phyloP scores from a whole-genome alignment of 2,113 vertebrate species.

The Bambusicola thoracicus region DNA sequence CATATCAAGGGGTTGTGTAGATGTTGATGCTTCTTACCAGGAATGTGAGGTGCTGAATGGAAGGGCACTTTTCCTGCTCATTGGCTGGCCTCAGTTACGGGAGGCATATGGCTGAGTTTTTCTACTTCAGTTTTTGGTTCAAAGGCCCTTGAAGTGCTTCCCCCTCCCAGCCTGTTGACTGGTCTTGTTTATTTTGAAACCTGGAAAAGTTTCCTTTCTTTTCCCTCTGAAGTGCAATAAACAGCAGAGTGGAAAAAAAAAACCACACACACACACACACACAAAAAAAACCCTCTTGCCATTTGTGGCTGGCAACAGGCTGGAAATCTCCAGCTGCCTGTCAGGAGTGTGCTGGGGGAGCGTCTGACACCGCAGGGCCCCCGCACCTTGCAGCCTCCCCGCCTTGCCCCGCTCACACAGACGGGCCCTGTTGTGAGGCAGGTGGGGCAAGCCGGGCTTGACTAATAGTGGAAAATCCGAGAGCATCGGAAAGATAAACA shows the following conservation, averaged over 20 bases:
- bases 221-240: constrained; percentile 26
- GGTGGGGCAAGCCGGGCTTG: constrained; percentile 64
- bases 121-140: constrained; percentile 14
- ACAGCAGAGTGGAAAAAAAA: neutral
- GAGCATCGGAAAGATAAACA: constrained; percentile 81
- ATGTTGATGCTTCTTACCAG: constrained; percentile 30
- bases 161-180: neutral
- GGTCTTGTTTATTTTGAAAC: constrained; percentile 59
- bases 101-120: neutral
- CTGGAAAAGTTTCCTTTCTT: constrained; percentile 48
- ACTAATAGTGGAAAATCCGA: constrained; percentile 79
- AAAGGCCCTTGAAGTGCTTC: constrained; percentile 33
- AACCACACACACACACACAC: too few relatives aligned
- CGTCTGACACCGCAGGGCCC: neutral
- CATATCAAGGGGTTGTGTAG: neutral
- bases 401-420: constrained; percentile 52
- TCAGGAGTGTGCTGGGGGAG: neutral
- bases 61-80: constrained; percentile 1
- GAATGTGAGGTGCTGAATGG: neutral
- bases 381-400: constrained; percentile 35
- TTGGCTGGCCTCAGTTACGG: neutral
- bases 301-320: constrained; percentile 2
- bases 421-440: constrained; percentile 72
- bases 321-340: constrained; percentile 57
- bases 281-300: neutral